Evolutionary conservation across 2,888 invertebrate species (phyloP), one percentile per base, ranked within the genome.

Genomic region (Odontocerum albicorne): DNA sequence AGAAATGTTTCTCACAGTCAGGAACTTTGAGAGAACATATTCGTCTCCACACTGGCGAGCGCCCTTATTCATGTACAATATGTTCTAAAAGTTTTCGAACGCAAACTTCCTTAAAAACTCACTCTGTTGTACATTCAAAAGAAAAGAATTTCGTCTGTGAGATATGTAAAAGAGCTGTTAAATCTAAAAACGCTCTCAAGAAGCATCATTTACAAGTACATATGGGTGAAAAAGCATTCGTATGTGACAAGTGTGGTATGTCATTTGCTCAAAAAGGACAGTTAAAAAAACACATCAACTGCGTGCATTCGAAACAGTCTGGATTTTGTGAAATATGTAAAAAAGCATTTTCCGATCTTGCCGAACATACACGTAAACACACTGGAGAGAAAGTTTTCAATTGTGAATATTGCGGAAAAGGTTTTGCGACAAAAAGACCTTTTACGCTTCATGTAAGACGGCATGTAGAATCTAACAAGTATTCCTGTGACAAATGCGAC

Each of bases 281-380:
- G 54, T 65, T 82, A 6, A 77, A 73, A 61, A 72, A 72, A 0
- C 83, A 83, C 55, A 77, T 80, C 27, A 70, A 70, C 57, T 72
- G 80, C 22, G 76, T 78, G 43, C 82, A 82, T 53, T 82, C 82
- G 0, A 81, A 81, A 54, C 72, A 73, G 49, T 81, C 83, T 0
- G 82, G 81, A 0, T 68, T 74, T 2, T 83, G 83, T 62, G 67
- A 65, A 0, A 64, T 79, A 4, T 83, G 83, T 62, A 65, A 72
- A 4, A 82, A 81, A 64, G 72, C 74, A 4, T 82, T 77, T 62
- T 71, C 81, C 0, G 77, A 83, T 63, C 63, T 83, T 16, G 75
- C 74, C 44, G 75, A 72, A 1, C 83, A 83, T 59, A 78, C 80
- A 78, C 67, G 77, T 1, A 77, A 77, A 57, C 83, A 83, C 60